These are phyloP conservation scores for Anagrus nilaparvatae DNA, from an alignment of 1,140 invertebrate genomes.

Conservation along the genomic window DNA sequence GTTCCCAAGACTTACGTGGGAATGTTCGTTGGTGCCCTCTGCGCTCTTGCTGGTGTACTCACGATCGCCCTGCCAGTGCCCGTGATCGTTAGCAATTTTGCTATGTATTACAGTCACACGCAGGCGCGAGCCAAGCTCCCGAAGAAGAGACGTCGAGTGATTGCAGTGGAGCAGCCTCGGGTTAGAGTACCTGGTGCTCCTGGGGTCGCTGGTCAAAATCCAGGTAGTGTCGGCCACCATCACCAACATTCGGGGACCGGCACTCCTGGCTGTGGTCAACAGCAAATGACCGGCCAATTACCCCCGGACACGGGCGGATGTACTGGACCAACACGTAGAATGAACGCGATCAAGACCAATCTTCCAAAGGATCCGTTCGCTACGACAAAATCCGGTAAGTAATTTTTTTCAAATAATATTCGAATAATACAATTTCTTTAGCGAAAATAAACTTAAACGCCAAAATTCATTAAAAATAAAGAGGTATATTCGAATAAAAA, in stretches of 20 bases:
- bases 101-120: slow-evolving; percentile 97
- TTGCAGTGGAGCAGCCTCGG: slow-evolving; percentile 85
- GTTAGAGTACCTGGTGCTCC: slow-evolving; percentile 30
- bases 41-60: slow-evolving; percentile 90
- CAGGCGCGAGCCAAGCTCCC: slow-evolving; percentile 90
- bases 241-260: slow-evolving; percentile 28
- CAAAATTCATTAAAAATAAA: too few species aligned
- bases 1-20: slow-evolving; percentile 89
- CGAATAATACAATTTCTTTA: too few species aligned
- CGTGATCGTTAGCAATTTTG: slow-evolving; percentile 97
- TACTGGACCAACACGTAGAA: slow-evolving; percentile 39
- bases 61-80: slow-evolving; percentile 95
- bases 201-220: slow-evolving; percentile 21
- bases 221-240: slow-evolving; percentile 25
- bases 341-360: slow-evolving; percentile 69
- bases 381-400: slow-evolving; percentile 56
- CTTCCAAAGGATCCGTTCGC: slow-evolving; percentile 68
- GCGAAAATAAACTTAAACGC: too few species aligned
- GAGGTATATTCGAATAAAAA: too few species aligned
- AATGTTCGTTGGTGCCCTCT: slow-evolving; percentile 93
- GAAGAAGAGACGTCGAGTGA: slow-evolving; percentile 87
- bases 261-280: slow-evolving; percentile 18
- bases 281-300: slow-evolving; percentile 27
- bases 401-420: not conserved
- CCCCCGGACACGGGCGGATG: slow-evolving; percentile 59